Percentiles rank a stretch among this genome's conserved stretches.
phyloP scores from a whole-genome alignment of 2,113 vertebrate species.

The Seriola rivoliana region DNA sequence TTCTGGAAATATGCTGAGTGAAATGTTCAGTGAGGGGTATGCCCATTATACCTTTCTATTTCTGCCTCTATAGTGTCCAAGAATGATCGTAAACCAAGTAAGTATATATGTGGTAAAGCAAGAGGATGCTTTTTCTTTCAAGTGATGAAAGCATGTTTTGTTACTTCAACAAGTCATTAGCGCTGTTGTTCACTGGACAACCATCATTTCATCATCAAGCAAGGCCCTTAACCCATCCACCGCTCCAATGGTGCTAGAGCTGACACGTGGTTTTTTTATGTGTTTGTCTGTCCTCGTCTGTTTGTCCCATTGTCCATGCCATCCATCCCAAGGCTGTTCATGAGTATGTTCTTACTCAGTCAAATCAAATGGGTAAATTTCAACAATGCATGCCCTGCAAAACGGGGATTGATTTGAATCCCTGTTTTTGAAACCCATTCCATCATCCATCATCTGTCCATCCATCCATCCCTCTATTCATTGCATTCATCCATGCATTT shows the following conservation, averaged over 20 bases:
- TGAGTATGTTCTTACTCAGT: constrained; percentile 40
- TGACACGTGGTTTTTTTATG: constrained; percentile 18
- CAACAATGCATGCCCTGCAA: constrained; percentile 70
- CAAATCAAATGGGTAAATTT: constrained; percentile 53
- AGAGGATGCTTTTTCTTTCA: constrained; percentile 54
- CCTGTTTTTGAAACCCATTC: constrained; percentile 55
- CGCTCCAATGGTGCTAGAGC: constrained; percentile 46
- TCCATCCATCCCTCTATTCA: constrained; percentile 37
- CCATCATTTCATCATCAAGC: constrained; percentile 65
- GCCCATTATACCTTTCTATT: constrained; percentile 71
- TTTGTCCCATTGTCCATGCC: constrained; percentile 43
- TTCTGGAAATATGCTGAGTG: constrained; percentile 29
- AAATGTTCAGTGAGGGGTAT: constrained; percentile 49
- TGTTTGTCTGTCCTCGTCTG: constrained; percentile 64
- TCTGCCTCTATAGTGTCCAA: constrained; percentile 85
- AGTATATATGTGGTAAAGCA: constrained; percentile 76
- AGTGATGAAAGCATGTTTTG: constrained; percentile 73
- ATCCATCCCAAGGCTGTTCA: constrained; percentile 52
- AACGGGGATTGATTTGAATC: constrained; percentile 52
- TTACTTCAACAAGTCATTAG: constrained; percentile 58
- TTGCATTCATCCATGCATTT: constrained; percentile 52
- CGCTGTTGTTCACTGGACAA: constrained; percentile 58
- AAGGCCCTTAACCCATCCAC: constrained; percentile 65
- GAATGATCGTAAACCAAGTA: constrained; percentile 84
- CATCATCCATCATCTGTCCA: constrained; percentile 55